Conservation (phyloP, 2,888 invertebrate genomes). For the Chrysopilus asiliformis region DNA sequence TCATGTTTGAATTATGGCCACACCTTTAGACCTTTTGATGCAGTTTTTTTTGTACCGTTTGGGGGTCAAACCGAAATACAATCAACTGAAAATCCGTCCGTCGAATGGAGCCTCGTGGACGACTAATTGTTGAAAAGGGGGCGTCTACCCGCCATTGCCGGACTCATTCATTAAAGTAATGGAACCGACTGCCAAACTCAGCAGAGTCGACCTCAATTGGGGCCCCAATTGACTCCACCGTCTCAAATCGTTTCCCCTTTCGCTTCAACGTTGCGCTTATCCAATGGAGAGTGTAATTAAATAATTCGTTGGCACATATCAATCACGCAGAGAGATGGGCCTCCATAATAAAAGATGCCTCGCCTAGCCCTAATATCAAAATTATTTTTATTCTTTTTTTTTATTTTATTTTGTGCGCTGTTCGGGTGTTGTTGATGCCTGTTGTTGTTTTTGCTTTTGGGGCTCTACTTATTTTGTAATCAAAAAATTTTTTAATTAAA, state of each 20-base stretch:
- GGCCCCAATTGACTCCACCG: background rate
- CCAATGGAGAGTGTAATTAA: constrained; percentile 7
- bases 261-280: background rate
- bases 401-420: background rate
- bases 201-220: background rate
- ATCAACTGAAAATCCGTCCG: too few relatives aligned
- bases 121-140: constrained; percentile 4
- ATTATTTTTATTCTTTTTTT: background rate
- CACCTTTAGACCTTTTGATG: too few relatives aligned
- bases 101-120: constrained; percentile 3
- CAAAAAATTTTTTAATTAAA: constrained; percentile 19
- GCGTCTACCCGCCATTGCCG: constrained; percentile 7
- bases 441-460: background rate
- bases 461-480: constrained; percentile 7
- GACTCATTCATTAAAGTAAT: constrained; percentile 6
- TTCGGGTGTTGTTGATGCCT: background rate
- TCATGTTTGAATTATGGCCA: too few relatives aligned
- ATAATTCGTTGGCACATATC: constrained; percentile 10
- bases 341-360: too few relatives aligned
- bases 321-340: too few relatives aligned
- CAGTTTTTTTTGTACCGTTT: too few relatives aligned
- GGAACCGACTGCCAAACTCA: too few relatives aligned
- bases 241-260: background rate
- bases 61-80: too few relatives aligned
- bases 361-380: background rate